Percentiles rank a stretch among this genome's conserved stretches.
Evolutionary conservation across 2,797 vertebrate genomes (phyloP).

Genomic region (Ctenosaura bakeri): DNA sequence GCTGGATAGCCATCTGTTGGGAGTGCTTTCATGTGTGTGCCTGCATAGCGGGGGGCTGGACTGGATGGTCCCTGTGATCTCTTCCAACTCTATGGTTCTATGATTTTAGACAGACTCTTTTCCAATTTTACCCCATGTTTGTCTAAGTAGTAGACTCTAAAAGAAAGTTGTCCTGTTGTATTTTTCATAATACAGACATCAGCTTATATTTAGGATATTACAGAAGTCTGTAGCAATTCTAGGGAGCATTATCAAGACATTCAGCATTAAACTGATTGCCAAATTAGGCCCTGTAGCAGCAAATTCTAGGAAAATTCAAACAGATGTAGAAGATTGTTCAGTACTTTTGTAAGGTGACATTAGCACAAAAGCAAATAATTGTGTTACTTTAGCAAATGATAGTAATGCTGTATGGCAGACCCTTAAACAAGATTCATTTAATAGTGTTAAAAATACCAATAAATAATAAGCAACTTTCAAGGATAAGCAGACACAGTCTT

Average conservation of each 20-base stretch:
- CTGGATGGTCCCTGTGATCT: too few species aligned
- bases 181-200: slow-evolving; percentile 9
- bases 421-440: slow-evolving; percentile 55
- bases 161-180: fast-evolving
- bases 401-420: slow-evolving; percentile 44
- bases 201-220: neutral
- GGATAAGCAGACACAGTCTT: slow-evolving; percentile 48
- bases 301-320: neutral
- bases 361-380: slow-evolving; percentile 49
- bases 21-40: too few species aligned
- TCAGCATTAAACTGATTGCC: slow-evolving; percentile 10
- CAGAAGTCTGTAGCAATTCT: neutral
- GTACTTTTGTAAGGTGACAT: slow-evolving; percentile 54
- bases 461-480: slow-evolving; percentile 63
- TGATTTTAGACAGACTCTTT: neutral
- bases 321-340: slow-evolving; percentile 1
- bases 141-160: neutral
- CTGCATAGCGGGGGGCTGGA: too few species aligned
- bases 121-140: too few species aligned
- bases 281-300: slow-evolving; percentile 22
- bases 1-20: too few species aligned
- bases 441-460: slow-evolving; percentile 58
- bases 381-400: slow-evolving; percentile 60
- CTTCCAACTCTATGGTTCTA: too few species aligned
- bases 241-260: neutral